Percentiles rank a stretch among this genome's conserved stretches.
Evolutionary conservation across 1,140 invertebrate genomes (phyloP).

Genomic region (Antheraea mylitta): DNA sequence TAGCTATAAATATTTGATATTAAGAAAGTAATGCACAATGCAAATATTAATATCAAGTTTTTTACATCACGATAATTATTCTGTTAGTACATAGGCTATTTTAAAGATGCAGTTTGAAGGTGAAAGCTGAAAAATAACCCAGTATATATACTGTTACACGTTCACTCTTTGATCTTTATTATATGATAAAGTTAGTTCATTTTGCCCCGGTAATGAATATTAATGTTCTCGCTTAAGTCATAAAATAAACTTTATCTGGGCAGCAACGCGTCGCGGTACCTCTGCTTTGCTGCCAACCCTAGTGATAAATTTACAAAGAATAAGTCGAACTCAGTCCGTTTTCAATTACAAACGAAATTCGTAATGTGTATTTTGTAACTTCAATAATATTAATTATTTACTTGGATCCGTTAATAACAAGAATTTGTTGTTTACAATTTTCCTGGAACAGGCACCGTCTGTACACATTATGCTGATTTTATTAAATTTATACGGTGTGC

Average conservation of each 20-base stretch:
- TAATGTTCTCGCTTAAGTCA: conserved; percentile 72
- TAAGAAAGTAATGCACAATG: too few species aligned
- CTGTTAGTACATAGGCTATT: not conserved
- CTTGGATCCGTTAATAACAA: conserved; percentile 35
- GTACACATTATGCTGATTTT: conserved; percentile 2
- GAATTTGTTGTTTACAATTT: conserved; percentile 29
- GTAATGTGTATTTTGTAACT: conserved; percentile 42
- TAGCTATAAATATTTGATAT: too few species aligned
- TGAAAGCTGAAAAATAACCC: conserved; percentile 26
- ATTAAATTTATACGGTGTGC: not conserved
- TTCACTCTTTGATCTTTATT: conserved; percentile 65
- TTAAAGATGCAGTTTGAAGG: conserved; percentile 15
- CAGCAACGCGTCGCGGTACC: conserved; percentile 50
- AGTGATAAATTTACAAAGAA: conserved; percentile 70
- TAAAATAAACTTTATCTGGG: conserved; percentile 75
- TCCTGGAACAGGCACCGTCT: not conserved
- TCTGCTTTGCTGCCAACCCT: conserved; percentile 33
- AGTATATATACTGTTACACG: conserved; percentile 26
- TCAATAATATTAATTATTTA: conserved; percentile 50
- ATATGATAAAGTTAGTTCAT: conserved; percentile 73
- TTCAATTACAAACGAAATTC: conserved; percentile 62
- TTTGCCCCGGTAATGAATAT: conserved; percentile 70
- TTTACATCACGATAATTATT: too few species aligned
- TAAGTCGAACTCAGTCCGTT: conserved; percentile 56
- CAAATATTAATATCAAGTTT: too few species aligned